Evolutionary conservation across 2,888 invertebrate genomes (phyloP).

Genomic region (Eupeodes luniger): DNA sequence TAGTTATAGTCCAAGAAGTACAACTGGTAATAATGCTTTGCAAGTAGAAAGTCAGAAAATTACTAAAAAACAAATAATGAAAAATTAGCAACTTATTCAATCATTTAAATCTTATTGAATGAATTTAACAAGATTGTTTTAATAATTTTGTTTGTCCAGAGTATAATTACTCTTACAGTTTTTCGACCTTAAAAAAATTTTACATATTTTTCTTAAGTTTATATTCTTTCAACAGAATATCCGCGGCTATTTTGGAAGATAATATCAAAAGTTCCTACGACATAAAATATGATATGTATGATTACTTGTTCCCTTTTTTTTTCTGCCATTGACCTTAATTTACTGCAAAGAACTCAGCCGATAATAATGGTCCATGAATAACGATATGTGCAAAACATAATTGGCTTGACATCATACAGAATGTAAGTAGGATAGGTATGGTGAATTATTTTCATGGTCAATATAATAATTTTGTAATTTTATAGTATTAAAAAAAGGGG

Average conservation of each 20-base stretch:
- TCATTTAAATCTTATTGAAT: too few species aligned
- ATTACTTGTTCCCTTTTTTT: not conserved
- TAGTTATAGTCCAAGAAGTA: not conserved
- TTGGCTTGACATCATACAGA: not conserved
- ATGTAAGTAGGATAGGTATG: too few species aligned
- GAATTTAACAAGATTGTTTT: too few species aligned
- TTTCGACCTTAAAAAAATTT: too few species aligned
- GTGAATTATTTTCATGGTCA: constrained; percentile 54
- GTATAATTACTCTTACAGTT: too few species aligned
- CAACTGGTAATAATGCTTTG: not conserved
- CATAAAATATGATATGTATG: constrained; percentile 11
- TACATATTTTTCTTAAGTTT: too few species aligned
- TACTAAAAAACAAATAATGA: too few species aligned
- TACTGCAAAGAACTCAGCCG: constrained; percentile 47
- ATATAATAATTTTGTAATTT: constrained; percentile 33
- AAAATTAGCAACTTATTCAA: too few species aligned
- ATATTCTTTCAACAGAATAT: too few species aligned
- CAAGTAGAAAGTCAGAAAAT: too few species aligned
- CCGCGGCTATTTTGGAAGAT: not conserved
- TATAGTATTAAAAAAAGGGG: not conserved
- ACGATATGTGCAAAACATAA: constrained; percentile 29
- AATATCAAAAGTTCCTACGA: not conserved
- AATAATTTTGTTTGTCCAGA: too few species aligned
- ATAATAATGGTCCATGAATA: constrained; percentile 51
- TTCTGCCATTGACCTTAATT: constrained; percentile 59